phyloP scores from a whole-genome alignment of 2,113 vertebrate genomes.

The Marmota monax region DNA sequence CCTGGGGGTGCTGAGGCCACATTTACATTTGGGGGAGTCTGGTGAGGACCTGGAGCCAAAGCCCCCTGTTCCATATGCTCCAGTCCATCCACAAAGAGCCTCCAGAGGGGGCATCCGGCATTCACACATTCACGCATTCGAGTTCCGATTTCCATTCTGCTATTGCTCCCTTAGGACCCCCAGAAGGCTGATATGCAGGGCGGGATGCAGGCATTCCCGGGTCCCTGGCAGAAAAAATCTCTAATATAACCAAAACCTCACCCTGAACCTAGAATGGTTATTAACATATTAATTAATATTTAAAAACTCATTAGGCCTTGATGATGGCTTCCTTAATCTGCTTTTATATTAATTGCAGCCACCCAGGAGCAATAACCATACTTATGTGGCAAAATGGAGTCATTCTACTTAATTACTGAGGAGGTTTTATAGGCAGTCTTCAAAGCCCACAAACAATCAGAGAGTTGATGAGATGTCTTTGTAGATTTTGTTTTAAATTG shows the following conservation, averaged over 20 bases:
- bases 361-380: conserved; percentile 72
- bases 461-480: conserved; percentile 35
- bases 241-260: conserved; percentile 35
- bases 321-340: conserved; percentile 76
- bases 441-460: conserved; percentile 61
- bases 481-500: conserved; percentile 48
- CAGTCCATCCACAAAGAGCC: neutral
- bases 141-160: neutral
- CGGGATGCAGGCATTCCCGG: neutral
- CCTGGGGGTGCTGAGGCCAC: neutral
- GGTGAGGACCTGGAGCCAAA: rapidly evolving
- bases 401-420: conserved; percentile 73
- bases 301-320: conserved; percentile 84
- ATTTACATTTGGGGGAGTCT: neutral
- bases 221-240: conserved; percentile 33
- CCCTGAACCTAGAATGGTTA: conserved; percentile 75
- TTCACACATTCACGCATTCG: too few relatives aligned
- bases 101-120: neutral
- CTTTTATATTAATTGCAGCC: conserved; percentile 80
- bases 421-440: conserved; percentile 67
- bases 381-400: conserved; percentile 78
- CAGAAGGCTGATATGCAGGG: neutral
- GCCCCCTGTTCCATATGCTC: rapidly evolving
- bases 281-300: conserved; percentile 85
- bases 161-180: neutral